Base-by-base conservation (phyloP, 1,140 invertebrate species). In the Drosophila jambulina region DNA sequence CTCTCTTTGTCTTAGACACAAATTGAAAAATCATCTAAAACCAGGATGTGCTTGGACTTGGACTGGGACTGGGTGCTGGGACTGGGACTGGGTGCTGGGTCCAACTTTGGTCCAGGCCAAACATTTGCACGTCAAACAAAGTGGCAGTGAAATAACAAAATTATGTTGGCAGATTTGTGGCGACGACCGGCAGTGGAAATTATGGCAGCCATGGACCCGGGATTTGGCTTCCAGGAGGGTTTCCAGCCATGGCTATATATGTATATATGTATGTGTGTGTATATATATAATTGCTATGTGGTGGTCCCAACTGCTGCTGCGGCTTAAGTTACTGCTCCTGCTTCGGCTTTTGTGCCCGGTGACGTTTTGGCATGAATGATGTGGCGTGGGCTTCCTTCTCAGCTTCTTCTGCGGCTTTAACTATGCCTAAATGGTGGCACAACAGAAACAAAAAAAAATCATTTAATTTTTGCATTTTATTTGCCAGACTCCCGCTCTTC, bases 121-220 rank as follows among this genome's bases (percentile, higher is more conserved):
- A 88, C 85, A 88, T 88, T 88, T 84, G 78, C 85, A 90, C 85
- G 85, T 90, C 85, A 90, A 90, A 90, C 86, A 90, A 90, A 90
- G 78, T 90, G 85, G 85, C 86, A 90, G 85, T 90, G 85, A 90
- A 90, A 90, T 90, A 90, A 85, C 86, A 90, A 90, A 90, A 90
- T 90, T 90, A 90, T 90, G 85, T 90, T 90, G 82, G 85, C 78
- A 90, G 86, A 91, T 90, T 91, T 91, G 86, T 91, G 77, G 86
- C 82, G 79, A 76, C 64, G 82, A 60, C 62, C 59, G 53, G 71
- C 62, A 23, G 75, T 75, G 76, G 78, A 87, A 87, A 87, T 82
- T 87, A 76, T 82, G 85, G 83, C 83, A 45, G 45, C 40, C 46
- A 63, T 42, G 51, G 27, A 21, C 21, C 21, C 8, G 15, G 46